Evolutionary conservation across 2,113 vertebrate genomes (phyloP).

Genomic region (Scatophagus argus): DNA sequence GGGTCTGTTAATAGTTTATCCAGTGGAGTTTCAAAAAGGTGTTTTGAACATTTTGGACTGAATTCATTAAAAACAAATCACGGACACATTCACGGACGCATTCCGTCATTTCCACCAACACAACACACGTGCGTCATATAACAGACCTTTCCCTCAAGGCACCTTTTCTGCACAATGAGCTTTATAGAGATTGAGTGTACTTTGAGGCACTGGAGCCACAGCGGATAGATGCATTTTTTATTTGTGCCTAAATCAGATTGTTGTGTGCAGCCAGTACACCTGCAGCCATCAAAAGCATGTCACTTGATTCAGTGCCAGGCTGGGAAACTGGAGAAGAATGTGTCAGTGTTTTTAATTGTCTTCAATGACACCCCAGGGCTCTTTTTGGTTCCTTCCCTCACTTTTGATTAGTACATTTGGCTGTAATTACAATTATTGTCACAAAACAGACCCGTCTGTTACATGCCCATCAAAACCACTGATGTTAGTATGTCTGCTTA

Average conservation of each 20-base stretch:
- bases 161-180: constrained; percentile 25
- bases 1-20: constrained; percentile 30
- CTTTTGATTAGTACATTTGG: constrained; percentile 75
- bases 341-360: constrained; percentile 66
- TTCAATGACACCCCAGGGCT: constrained; percentile 53
- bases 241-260: constrained; percentile 39
- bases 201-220: neutral
- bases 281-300: constrained; percentile 47
- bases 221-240: constrained; percentile 47
- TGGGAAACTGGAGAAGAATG: constrained; percentile 40
- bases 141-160: constrained; percentile 14
- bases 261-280: constrained; percentile 46
- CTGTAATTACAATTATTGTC: constrained; percentile 80
- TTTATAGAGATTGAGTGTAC: constrained; percentile 36
- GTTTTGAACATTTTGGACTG: constrained; percentile 23
- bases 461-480: constrained; percentile 69
- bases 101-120: constrained; percentile 6
- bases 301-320: constrained; percentile 39
- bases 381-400: constrained; percentile 47
- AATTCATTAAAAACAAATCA: constrained; percentile 23
- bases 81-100: constrained; percentile 17
- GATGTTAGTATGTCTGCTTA: constrained; percentile 73
- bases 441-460: constrained; percentile 70
- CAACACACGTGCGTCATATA: neutral
- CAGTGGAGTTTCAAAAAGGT: constrained; percentile 48